Percentiles rank a stretch among this genome's conserved stretches.
Evolutionary conservation across 2,113 vertebrate species (phyloP).

Genomic region (Antennarius striatus): DNA sequence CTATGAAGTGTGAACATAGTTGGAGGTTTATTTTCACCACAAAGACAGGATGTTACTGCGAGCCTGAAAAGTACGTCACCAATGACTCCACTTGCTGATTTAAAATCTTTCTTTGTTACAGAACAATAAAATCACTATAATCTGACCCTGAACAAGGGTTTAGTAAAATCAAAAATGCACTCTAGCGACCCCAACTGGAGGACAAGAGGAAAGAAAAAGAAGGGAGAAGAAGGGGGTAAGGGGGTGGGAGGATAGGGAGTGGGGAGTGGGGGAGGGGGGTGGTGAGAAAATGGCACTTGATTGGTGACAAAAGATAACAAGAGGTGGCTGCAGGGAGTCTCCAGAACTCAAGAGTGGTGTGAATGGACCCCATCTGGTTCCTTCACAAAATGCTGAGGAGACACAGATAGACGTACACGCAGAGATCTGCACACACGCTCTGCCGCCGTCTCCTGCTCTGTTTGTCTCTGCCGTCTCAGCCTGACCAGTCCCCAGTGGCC

Average conservation of each 20-base stretch:
- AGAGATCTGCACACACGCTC: conserved; percentile 30
- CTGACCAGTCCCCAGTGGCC: conserved; percentile 70
- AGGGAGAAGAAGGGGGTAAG: conserved; percentile 14
- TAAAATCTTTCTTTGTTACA: no score
- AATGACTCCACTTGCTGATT: no score
- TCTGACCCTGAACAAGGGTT: no score
- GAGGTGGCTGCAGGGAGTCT: conserved; percentile 84
- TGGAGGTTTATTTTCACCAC: no score
- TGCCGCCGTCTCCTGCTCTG: conserved; percentile 20
- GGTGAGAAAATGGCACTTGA: conserved; percentile 77
- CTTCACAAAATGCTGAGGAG: conserved; percentile 75
- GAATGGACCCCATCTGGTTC: conserved; percentile 85
- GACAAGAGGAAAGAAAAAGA: background rate
- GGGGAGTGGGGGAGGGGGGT: conserved; percentile 9
- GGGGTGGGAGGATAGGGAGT: background rate
- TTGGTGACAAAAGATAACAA: conserved; percentile 87
- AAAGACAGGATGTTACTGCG: no score
- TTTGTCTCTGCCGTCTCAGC: conserved; percentile 25
- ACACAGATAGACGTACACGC: conserved; percentile 37
- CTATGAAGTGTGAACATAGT: no score
- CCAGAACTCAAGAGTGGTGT: conserved; percentile 83
- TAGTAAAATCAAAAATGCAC: background rate
- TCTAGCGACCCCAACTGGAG: conserved; percentile 25
- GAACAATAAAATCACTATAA: no score
- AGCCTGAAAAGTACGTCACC: no score